Evolutionary conservation across 2,797 vertebrate genomes (phyloP), one percentile per base, ranked within the genome.

Genomic region (Enteromius unitaeniatus): DNA sequence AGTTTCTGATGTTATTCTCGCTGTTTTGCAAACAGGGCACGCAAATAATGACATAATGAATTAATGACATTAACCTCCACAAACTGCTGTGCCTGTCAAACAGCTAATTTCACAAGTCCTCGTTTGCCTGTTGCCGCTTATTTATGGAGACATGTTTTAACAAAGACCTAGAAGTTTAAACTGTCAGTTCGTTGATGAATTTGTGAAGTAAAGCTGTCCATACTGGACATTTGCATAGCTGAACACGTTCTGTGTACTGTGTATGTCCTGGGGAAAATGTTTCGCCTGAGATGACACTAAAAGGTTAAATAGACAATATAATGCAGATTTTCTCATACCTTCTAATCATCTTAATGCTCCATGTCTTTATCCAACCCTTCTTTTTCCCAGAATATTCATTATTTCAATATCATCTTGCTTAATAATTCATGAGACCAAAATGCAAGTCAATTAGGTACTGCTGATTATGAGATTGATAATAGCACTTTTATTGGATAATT

Each of bases 41-140:
- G 93, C 94, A 94, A 94, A 96, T 95, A 95, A 94, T 94, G 95
- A 92, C 93, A 91, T 93, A 95, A 95, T 95, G 95, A 96, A 96
- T 96, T 94, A 96, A 95, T 96, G 94, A 93, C 94, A 93, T 94
- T 84, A 89, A 93, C 92, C 94, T 93, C 91, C 94, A 91, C 88
- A 95, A 95, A 94, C 93, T 94, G 93, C 94, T 95, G 93, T 93
- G 93, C 90, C 93, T 93, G 91, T 90, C 89, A 91, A 90, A 89
- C 89, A 95, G 89, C 91, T 93, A 92, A 94, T 93, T 94, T 94
- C 93, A 65, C 70, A 49, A 37, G 93, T 91, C 45, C 0, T 89
- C 88, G 93, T 93, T 95, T 93, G 93, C 91, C 93, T 81, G 78
- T 58, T 55, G 49, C 49, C 53, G 67, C 79, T 82, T 84, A 79